phyloP scores from a whole-genome alignment of 2,797 vertebrate species.

The Brotula barbata region DNA sequence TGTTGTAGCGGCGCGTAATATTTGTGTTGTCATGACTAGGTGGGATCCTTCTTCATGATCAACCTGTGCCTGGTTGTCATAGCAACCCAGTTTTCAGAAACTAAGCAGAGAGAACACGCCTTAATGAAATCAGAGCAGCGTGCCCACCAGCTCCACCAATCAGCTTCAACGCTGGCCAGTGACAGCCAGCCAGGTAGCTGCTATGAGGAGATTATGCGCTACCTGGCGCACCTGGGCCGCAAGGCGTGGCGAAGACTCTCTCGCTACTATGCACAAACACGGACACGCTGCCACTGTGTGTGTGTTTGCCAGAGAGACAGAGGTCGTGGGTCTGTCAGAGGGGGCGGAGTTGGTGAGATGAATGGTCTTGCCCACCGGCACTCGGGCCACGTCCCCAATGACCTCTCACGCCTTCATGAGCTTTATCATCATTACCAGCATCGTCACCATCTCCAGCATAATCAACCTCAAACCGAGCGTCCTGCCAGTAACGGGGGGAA shows the following conservation, averaged over 20 bases:
- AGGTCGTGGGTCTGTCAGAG: conserved; percentile 65
- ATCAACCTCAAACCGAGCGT: conserved; percentile 53
- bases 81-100: conserved; percentile 97
- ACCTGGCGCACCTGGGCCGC: conserved; percentile 88
- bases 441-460: conserved; percentile 46
- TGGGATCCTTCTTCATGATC: conserved; percentile 99
- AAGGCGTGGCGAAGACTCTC: conserved; percentile 84
- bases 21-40: conserved; percentile 72
- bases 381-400: conserved; percentile 74
- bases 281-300: conserved; percentile 19
- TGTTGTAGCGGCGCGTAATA: conserved; percentile 8
- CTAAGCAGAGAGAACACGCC: conserved; percentile 96
- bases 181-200: conserved; percentile 95
- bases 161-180: conserved; percentile 93
- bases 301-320: conserved; percentile 62
- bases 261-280: conserved; percentile 67
- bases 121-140: conserved; percentile 95
- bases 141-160: conserved; percentile 91
- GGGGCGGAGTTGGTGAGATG: conserved; percentile 62
- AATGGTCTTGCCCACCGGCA: conserved; percentile 74
- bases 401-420: conserved; percentile 84
- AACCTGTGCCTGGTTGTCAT: conserved; percentile 99
- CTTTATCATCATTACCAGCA: conserved; percentile 84
- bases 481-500: conserved; percentile 67
- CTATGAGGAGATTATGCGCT: conserved; percentile 95